Percentiles rank a stretch among this genome's conserved stretches.
Conservation (phyloP, 1,140 invertebrate species). For the Neotoxoptera formosana region DNA sequence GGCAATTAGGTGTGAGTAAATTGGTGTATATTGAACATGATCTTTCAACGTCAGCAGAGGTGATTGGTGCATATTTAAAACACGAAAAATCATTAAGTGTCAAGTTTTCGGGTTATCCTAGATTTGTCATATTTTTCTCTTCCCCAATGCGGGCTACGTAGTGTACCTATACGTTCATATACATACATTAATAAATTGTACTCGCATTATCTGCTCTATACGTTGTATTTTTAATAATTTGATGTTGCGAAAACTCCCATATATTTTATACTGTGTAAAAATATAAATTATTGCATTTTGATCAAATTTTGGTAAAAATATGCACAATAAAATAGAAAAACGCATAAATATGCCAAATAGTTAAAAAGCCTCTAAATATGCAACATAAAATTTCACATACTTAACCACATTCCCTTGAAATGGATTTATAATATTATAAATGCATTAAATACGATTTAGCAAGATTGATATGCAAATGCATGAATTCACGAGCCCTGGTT, state of each 20-base stretch:
- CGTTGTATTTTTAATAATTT: neutral
- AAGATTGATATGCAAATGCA: neutral
- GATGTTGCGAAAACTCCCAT: neutral
- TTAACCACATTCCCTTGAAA: neutral
- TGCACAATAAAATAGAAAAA: neutral
- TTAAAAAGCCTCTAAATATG: neutral
- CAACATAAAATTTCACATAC: constrained; percentile 4
- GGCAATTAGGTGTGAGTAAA: too few species aligned
- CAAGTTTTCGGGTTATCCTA: too few species aligned
- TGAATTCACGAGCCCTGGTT: too few species aligned
- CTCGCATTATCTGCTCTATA: neutral
- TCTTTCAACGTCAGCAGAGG: too few species aligned
- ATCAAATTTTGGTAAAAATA: neutral
- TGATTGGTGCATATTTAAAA: too few species aligned
- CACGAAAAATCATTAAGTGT: too few species aligned
- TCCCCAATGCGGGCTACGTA: neutral
- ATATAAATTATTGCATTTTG: neutral
- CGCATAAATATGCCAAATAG: constrained; percentile 18
- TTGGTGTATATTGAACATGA: too few species aligned
- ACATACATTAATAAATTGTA: too few species aligned
- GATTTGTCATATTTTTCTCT: too few species aligned
- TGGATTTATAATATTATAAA: neutral
- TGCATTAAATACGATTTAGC: neutral
- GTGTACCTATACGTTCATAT: neutral
- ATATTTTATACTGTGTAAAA: neutral